These are phyloP conservation scores for Chirona hameri DNA, from an alignment of 2,888 invertebrate genomes.

Conservation along the genomic window DNA sequence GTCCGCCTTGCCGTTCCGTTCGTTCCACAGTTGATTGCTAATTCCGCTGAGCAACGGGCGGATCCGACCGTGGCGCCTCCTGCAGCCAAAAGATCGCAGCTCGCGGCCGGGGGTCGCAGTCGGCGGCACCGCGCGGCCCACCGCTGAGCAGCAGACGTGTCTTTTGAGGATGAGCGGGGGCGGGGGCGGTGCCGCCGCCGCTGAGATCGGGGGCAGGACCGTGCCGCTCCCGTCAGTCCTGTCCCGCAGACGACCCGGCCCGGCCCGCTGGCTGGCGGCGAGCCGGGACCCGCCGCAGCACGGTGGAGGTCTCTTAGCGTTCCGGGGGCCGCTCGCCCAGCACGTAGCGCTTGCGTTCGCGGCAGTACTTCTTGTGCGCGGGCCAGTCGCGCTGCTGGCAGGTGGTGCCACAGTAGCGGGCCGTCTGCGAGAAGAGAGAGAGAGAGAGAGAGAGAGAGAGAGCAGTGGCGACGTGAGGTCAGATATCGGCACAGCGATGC, in stretches of 20 bases:
- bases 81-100: no score
- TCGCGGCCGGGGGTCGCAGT: no score
- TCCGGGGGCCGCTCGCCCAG: slow-evolving; percentile 45
- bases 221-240: no score
- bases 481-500: no score
- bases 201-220: neutral
- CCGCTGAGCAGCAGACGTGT: no score
- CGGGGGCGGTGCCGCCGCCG: neutral
- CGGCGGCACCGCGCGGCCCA: no score
- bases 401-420: slow-evolving; percentile 50
- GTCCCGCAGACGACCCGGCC: neutral
- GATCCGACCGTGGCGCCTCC: no score
- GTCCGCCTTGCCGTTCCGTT: no score
- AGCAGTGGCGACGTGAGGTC: no score
- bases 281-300: neutral
- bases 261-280: neutral
- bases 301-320: slow-evolving; percentile 40
- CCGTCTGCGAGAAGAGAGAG: slow-evolving; percentile 44
- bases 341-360: slow-evolving; percentile 45
- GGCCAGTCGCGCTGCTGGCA: slow-evolving; percentile 53
- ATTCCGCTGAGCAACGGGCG: no score
- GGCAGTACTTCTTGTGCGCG: slow-evolving; percentile 50
- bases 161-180: neutral
- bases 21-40: no score
- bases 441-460: no score